A percentile compares a stretch with the other conserved stretches of the same genome.
These are phyloP conservation scores for Epizoanthus scotinus DNA, from an alignment of 92 coral and sea anemone species.

Conservation along the genomic window DNA sequence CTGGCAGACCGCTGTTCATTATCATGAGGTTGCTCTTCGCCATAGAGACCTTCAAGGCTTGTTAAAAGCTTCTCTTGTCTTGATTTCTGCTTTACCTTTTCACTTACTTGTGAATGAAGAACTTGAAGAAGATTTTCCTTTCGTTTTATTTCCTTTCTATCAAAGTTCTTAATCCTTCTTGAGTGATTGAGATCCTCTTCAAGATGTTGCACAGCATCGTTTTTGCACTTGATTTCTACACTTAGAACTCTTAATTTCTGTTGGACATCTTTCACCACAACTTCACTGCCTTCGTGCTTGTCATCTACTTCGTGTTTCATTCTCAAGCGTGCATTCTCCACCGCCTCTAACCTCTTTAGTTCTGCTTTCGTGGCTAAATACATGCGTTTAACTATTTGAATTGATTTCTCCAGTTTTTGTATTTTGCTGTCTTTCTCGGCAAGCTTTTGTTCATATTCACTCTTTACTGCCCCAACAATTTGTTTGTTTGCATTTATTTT, in stretches of 20 bases:
- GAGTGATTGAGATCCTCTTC: constrained; percentile 54
- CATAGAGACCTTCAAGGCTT: constrained; percentile 34
- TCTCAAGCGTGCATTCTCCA: constrained; percentile 50
- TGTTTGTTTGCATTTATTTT: constrained; percentile 24
- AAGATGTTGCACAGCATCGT: constrained; percentile 52
- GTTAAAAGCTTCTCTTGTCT: constrained; percentile 61
- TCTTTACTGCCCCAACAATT: constrained; percentile 39
- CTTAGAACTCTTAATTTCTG: constrained; percentile 48
- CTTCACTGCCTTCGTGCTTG: constrained; percentile 34
- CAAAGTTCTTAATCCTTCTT: constrained; percentile 25
- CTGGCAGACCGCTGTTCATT: background rate
- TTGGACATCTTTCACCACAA: constrained; percentile 51
- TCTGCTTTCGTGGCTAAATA: constrained; percentile 70
- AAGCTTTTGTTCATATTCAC: constrained; percentile 43
- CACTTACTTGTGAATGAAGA: constrained; percentile 62
- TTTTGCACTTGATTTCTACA: constrained; percentile 51
- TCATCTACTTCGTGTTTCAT: constrained; percentile 42
- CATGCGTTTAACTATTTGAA: constrained; percentile 62
- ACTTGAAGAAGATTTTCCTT: constrained; percentile 65
- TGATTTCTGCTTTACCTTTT: constrained; percentile 64
- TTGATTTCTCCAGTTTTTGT: constrained; percentile 51
- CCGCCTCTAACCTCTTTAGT: constrained; percentile 62
- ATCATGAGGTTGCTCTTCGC: background rate
- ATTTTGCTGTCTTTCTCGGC: constrained; percentile 57
- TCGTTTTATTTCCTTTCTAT: constrained; percentile 52